Percentiles rank a stretch among this genome's conserved stretches.
Evolutionary conservation across 1,140 invertebrate genomes (phyloP).

Genomic region (Subanguina moxae): DNA sequence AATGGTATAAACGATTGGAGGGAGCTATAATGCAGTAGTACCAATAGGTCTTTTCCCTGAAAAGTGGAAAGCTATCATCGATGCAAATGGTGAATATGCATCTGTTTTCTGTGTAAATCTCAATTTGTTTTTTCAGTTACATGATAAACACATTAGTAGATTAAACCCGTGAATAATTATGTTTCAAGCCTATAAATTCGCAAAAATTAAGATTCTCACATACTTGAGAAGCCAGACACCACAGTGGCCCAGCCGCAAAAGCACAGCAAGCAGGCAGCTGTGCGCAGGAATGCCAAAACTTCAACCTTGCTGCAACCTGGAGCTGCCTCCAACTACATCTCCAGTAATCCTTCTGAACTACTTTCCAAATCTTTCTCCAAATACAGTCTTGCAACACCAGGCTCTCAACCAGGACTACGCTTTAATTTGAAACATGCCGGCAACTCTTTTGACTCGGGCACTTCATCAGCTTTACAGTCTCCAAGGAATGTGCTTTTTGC

Average conservation of each 20-base stretch:
- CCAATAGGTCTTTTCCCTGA: too few species aligned
- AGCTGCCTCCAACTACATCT: background rate
- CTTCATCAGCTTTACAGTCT: background rate
- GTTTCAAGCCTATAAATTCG: background rate
- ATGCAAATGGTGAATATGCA: too few species aligned
- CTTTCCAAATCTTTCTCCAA: background rate
- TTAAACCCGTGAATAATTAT: too few species aligned
- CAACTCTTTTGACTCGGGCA: conserved; percentile 1
- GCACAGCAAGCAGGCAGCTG: background rate
- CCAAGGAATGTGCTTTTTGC: background rate
- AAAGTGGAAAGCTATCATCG: too few species aligned
- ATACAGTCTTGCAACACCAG: background rate
- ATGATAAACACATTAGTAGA: too few species aligned
- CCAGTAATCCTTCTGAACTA: background rate
- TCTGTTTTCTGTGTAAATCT: too few species aligned
- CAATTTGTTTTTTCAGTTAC: too few species aligned
- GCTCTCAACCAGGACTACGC: background rate
- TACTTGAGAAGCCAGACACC: conserved; percentile 1
- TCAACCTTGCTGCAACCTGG: background rate
- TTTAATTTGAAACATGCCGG: background rate
- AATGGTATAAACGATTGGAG: too few species aligned
- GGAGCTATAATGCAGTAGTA: too few species aligned
- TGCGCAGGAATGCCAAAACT: background rate
- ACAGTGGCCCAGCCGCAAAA: background rate
- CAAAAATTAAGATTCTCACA: background rate